Base-by-base conservation (phyloP, 1,140 invertebrate species). In the Drosophila kanapiae region DNA sequence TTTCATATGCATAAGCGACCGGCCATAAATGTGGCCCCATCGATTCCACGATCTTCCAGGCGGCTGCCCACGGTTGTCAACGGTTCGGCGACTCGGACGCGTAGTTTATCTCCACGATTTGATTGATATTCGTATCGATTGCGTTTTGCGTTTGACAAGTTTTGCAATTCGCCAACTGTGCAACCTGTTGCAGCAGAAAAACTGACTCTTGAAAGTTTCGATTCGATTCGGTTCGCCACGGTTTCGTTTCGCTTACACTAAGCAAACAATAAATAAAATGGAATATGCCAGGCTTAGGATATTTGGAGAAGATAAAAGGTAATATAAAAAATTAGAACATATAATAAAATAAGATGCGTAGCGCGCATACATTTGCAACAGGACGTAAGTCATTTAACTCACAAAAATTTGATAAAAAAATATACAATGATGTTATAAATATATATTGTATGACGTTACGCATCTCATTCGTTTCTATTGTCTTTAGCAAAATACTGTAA, bases 91-190 rank as follows among this genome's bases (percentile, higher is more conserved):
- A 29, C 31, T 68, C 35, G 35, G 27, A 27, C 35, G 53, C 23
- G 43, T 75, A 74, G 75, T 82, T 67, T 78, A 85, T 84, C 76
- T 78, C 56, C 61, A 65, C 70, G 82, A 74, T 88, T 88, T 88
- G 85, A 88, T 88, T 88, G 85, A 88, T 88, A 85, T 90, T 88
- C 86, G 85, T 90, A 90, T 90, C 85, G 85, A 88, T 88, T 90
- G 85, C 85, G 82, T 90, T 80, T 87, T 88, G 76, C 86, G 81
- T 88, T 91, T 88, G 85, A 90, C 85, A 88, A 90, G 78, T 88
- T 88, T 88, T 85, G 85, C 85, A 88, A 86, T 82, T 72, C 72
- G 63, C 79, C 60, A 86, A 54, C 57, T 77, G 69, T 88, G 81
- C 72, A 74, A 80, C 80, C 76, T 83, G 75, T 76, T 68, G 77